Percentiles rank a stretch among this genome's conserved stretches.
Evolutionary conservation across 2,113 vertebrate species (phyloP).

Genomic region (Colaptes auratus): DNA sequence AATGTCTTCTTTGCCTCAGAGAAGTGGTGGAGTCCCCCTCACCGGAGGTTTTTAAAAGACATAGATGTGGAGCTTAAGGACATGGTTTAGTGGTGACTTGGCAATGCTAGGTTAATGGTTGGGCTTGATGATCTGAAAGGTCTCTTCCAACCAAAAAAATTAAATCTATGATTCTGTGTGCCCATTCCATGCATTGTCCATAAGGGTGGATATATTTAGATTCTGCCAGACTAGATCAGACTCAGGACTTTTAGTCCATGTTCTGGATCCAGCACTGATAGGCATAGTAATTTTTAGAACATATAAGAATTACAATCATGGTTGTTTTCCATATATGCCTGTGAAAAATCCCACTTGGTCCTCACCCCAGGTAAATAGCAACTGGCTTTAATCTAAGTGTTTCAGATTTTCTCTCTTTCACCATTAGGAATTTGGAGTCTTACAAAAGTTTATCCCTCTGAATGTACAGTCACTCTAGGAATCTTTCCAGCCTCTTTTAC

Average conservation of each 20-base stretch:
- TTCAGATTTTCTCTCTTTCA: neutral
- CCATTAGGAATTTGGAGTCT: neutral
- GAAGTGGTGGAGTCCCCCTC: too few relatives aligned
- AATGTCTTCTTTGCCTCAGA: too few relatives aligned
- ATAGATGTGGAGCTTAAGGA: too few relatives aligned
- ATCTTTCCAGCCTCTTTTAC: neutral
- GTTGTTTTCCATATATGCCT: neutral
- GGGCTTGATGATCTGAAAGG: too few relatives aligned
- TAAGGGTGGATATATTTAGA: neutral
- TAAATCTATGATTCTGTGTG: neutral
- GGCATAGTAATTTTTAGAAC: neutral
- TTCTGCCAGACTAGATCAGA: neutral
- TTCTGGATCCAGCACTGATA: neutral
- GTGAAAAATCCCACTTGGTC: neutral
- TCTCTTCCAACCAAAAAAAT: too few relatives aligned
- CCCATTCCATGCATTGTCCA: rapidly evolving
- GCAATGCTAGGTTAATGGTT: too few relatives aligned
- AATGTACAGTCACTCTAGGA: neutral
- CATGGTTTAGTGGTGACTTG: too few relatives aligned
- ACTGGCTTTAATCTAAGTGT: neutral
- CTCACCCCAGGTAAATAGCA: neutral
- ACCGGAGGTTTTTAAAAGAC: too few relatives aligned
- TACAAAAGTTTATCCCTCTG: neutral
- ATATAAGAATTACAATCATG: neutral
- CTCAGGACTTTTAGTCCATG: neutral